Evolutionary conservation across 2,888 invertebrate genomes (phyloP), one percentile per base, ranked within the genome.

Genomic region (Morpho deidamia): DNA sequence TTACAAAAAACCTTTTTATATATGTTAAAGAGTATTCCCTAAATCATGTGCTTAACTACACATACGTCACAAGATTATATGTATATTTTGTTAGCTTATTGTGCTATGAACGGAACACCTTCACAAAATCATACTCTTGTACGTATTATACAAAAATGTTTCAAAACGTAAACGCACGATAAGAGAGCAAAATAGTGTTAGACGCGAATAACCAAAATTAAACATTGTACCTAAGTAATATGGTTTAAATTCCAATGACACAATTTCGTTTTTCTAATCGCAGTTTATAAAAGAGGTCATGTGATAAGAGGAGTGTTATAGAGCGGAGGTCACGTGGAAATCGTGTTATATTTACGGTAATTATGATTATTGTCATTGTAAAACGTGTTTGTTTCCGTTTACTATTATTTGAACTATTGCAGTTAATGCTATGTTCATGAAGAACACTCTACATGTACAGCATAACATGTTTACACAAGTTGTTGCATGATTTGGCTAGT

Each of bases 221-320:
- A 37, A 35, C 37, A 43, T 47, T 49, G 44, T 5, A 0, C 0
- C 0, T 7, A 10, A 9, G 40, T 43, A 48, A 60, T 72, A 75
- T 33, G 69, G 68, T 60, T 44, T 37, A 56, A 59, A 71, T 71
- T 72, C 14, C 51, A 50, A 9, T 59, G 46, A 11, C 1, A 11
- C 10, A 38, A 12, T 12, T 11, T 11, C 42, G 44, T 57, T 77
- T 82, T 55, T 59, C 58, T 51, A 58, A 58, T 55, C 58, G 66
- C 58, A 74, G 74, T 76, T 76, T 75, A 65, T 78, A 72, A 87
- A 86, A 79, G 82, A 76, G 87, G 87, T 87, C 86, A 81, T 68
- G 67, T 81, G 87, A 87, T 87, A 88, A 86, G 77, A 74, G 61
- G 67, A 68, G 56, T 69, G 62, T 71, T 62, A 67, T 42, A 63